phyloP scores from a whole-genome alignment of 2,113 vertebrate genomes.

The Peromyscus maniculatus region DNA sequence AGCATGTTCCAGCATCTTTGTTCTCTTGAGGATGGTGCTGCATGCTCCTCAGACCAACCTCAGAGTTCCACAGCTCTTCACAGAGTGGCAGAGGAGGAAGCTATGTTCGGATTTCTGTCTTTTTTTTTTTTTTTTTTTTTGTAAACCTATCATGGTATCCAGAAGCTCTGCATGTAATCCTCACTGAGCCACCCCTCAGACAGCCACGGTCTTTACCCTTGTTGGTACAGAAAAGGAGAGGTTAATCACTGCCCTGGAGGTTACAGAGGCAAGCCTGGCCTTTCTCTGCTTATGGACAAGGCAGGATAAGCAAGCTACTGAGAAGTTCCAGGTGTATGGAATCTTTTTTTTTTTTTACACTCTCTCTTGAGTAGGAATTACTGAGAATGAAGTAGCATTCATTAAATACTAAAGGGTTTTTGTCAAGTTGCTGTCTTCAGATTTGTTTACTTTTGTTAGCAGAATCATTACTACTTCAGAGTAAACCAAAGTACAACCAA shows the following conservation, averaged over 20 bases:
- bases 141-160: conserved; percentile 21
- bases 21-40: not conserved
- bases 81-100: not conserved
- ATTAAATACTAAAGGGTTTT: conserved; percentile 35
- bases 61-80: not conserved
- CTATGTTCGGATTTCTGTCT: not conserved
- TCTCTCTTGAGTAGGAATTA: not conserved
- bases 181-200: not conserved
- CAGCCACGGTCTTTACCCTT: not conserved
- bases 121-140: not conserved
- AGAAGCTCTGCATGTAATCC: not conserved
- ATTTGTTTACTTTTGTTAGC: conserved; percentile 15
- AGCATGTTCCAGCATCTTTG: not conserved
- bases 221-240: not conserved
- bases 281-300: not conserved
- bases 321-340: not conserved
- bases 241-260: not conserved
- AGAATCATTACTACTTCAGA: conserved; percentile 31
- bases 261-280: not conserved
- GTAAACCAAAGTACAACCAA: conserved; percentile 70
- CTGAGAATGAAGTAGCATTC: conserved; percentile 25
- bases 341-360: not conserved
- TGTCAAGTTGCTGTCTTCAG: conserved; percentile 27
- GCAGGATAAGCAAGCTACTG: not conserved
- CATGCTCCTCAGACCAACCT: not conserved